phyloP scores from a whole-genome alignment of 2,797 vertebrate species.

The Halcyon leucocephala region DNA sequence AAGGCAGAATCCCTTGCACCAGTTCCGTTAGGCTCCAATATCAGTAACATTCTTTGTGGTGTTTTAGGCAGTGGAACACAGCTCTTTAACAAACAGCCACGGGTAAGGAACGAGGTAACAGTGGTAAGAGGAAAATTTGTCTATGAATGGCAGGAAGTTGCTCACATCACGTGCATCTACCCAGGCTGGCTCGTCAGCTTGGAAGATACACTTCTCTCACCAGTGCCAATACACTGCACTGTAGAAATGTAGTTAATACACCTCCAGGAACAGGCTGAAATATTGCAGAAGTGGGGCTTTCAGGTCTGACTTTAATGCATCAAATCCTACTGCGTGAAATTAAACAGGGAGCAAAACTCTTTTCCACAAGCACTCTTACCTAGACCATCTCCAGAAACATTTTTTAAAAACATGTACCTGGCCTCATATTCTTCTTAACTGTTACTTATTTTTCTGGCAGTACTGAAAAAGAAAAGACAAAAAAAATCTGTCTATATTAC shows the following conservation, averaged over 20 bases:
- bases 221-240: neutral
- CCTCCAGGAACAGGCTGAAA: neutral
- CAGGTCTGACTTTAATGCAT: neutral
- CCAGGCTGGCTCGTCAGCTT: neutral
- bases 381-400: neutral
- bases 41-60: neutral
- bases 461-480: neutral
- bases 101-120: neutral
- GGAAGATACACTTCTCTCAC: neutral
- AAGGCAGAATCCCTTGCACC: neutral
- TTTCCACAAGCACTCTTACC: neutral
- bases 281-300: neutral
- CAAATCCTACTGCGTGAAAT: neutral
- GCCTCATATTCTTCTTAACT: neutral
- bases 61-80: neutral
- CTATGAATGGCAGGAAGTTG: neutral
- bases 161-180: rapidly evolving
- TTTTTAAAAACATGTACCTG: neutral
- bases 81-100: neutral
- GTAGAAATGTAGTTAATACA: neutral
- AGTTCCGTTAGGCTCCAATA: neutral
- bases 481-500: neutral
- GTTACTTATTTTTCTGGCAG: neutral
- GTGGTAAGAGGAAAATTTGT: neutral
- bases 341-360: neutral